These are phyloP conservation scores for Latrodectus geometricus DNA, from an alignment of 1,140 invertebrate genomes.

Conservation along the genomic window DNA sequence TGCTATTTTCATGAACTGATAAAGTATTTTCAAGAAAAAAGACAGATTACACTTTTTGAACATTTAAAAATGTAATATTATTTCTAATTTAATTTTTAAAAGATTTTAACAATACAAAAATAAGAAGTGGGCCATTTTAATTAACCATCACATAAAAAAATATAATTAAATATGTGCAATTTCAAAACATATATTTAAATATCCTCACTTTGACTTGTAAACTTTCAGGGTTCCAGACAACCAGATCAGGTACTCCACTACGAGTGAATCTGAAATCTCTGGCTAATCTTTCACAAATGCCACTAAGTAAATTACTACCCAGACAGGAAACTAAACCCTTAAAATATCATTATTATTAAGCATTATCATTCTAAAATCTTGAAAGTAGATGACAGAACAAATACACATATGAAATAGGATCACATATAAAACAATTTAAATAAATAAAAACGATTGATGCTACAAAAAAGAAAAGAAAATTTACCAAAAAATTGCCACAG, in stretches of 20 bases:
- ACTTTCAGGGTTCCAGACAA: constrained; percentile 78
- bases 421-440: constrained; percentile 37
- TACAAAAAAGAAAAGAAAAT: too few species aligned
- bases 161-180: not conserved
- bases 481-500: too few species aligned
- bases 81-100: too few species aligned
- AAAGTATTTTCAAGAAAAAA: too few species aligned
- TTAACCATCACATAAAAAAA: too few species aligned
- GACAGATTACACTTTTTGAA: too few species aligned
- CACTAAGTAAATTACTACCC: constrained; percentile 72
- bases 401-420: constrained; percentile 18
- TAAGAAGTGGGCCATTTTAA: too few species aligned
- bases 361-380: not conserved
- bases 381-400: not conserved
- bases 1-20: too few species aligned
- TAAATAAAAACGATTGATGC: constrained; percentile 15
- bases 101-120: too few species aligned
- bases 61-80: too few species aligned
- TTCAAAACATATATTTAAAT: not conserved
- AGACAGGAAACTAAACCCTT: constrained; percentile 74
- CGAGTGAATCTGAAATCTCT: constrained; percentile 74
- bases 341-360: constrained; percentile 61
- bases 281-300: constrained; percentile 75
- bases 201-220: constrained; percentile 67
- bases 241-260: constrained; percentile 85